Evolutionary conservation across 64 coral and sea anemone species (phyloP).

Genomic region (Montipora capricornis): DNA sequence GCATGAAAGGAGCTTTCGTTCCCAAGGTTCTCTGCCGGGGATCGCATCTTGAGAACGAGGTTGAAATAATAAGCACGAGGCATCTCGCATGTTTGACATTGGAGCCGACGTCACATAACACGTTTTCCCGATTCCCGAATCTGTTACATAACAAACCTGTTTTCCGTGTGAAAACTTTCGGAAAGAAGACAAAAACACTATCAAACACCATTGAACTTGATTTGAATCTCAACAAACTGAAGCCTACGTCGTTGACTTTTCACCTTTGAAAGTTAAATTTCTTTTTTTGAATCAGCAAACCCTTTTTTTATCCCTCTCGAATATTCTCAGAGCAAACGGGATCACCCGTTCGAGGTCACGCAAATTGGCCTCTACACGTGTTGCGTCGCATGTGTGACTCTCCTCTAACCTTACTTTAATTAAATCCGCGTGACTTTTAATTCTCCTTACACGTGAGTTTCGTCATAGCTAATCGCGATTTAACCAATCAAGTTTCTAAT

Average conservation of each 20-base stretch:
- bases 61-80: neutral
- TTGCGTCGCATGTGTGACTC: neutral
- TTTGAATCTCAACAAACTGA: neutral
- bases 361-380: neutral
- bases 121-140: neutral
- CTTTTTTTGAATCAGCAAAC: neutral
- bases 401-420: neutral
- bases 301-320: neutral
- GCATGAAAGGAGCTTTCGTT: no score
- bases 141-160: neutral
- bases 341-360: neutral
- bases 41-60: neutral
- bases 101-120: neutral
- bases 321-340: neutral
- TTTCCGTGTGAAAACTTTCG: neutral
- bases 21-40: no score
- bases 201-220: neutral
- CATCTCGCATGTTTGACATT: neutral
- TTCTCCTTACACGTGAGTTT: neutral
- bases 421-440: neutral
- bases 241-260: neutral
- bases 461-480: neutral
- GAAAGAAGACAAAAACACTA: neutral
- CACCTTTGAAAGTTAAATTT: neutral
- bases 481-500: slow-evolving; percentile 22